These are phyloP conservation scores for Trididemnum miniatum DNA, from an alignment of 23 tunicate species.

Conservation along the genomic window DNA sequence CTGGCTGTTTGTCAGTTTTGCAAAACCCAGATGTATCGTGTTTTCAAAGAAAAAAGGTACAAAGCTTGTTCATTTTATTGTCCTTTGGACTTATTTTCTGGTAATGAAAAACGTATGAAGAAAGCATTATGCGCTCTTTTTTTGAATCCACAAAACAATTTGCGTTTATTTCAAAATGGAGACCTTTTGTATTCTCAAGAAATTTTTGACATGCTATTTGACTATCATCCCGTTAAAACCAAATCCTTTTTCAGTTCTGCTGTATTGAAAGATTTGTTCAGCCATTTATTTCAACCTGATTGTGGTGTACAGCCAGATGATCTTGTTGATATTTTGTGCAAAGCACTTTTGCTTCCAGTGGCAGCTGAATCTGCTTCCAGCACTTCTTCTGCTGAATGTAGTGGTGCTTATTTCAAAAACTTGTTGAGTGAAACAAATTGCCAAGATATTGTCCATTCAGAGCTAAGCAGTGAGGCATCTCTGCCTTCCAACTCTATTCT, in stretches of 20 bases:
- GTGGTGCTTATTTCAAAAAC: neutral
- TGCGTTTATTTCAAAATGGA: slow-evolving; percentile 62
- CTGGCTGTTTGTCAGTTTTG: slow-evolving; percentile 59
- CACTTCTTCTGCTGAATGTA: neutral
- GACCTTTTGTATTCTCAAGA: slow-evolving; percentile 44
- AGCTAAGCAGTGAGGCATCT: neutral
- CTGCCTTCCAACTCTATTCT: slow-evolving; percentile 30
- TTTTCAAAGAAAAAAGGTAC: slow-evolving; percentile 6
- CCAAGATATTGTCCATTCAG: neutral
- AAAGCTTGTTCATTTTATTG: slow-evolving; percentile 36
- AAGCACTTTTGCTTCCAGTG: neutral
- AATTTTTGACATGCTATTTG: slow-evolving; percentile 15
- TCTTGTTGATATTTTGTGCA: neutral
- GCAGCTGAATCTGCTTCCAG: neutral
- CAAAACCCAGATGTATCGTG: slow-evolving; percentile 39
- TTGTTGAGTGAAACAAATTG: neutral
- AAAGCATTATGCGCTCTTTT: slow-evolving; percentile 34
- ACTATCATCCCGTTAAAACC: no score
- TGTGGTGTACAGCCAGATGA: neutral
- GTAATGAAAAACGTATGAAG: slow-evolving; percentile 37
- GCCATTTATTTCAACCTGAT: neutral
- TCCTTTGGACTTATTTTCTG: slow-evolving; percentile 80
- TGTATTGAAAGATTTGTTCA: neutral
- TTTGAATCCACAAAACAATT: slow-evolving; percentile 50
- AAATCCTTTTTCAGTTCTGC: no score